Base-by-base conservation (phyloP, 92 coral and sea anemone species). In the Ricordea florida region DNA sequence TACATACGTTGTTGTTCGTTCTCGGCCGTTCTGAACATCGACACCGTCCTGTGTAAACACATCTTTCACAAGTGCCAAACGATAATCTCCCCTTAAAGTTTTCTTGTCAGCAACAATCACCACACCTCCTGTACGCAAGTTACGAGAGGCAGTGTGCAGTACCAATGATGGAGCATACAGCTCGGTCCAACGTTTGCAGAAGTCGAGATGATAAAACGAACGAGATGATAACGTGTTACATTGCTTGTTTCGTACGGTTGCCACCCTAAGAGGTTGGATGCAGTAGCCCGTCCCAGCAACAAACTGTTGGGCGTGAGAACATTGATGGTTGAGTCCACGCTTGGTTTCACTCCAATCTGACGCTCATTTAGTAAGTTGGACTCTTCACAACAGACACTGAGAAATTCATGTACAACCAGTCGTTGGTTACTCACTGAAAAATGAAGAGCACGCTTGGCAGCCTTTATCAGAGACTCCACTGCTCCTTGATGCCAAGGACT, bases 401-500 rank as follows among this genome's bases (percentile, higher is more conserved):
- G 85, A 57, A 89, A 85, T 72, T 89, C 85, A 2, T 90, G 77
- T 31, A 52, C 70, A 0, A 88, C 73, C 47, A 89, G 84, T 34
- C 83, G 86, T 49, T 89, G 87, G 47, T 81, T 85, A 62, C 42
- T 48, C 15, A 89, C 85, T 2, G 91, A 80, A 35, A 90, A 90
- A 47, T 85, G 89, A 29, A 85, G 85, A 18, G 89, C 91, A 38
- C 91, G 73, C 50, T 86, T 81, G 45, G 91, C 84, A 2, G 50
- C 30, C 62, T 85, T 90, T 40, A 90, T 78, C 52, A 90, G 73
- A 8, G 89, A 78, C 66, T 82, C 79, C 61, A 81, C 90, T 37
- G 87, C 91, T 45, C 88, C 83, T 66, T 90, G 90, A 58, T 86
- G 55, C 91, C 88, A 76, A 0, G 87, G 90, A 69, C 90, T 89